phyloP scores from a whole-genome alignment of 37 sponge, comb jelly and placozoan species.

The Chondrilla cf. caribensis region DNA sequence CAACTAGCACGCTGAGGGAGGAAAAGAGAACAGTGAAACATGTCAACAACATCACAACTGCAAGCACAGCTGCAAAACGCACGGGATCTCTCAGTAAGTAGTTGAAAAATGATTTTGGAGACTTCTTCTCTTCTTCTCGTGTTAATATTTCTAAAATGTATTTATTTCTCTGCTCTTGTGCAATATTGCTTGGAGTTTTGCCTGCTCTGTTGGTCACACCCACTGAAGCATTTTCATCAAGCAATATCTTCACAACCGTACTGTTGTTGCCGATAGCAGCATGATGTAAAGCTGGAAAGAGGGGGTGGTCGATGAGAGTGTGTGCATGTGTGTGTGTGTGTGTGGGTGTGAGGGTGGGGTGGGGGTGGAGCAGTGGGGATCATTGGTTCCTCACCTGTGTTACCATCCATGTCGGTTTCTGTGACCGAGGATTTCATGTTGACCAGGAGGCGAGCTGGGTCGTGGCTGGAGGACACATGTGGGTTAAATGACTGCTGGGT shows the following conservation, averaged over 20 bases:
- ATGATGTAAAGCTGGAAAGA: slow-evolving; percentile 5
- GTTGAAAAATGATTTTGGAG: background rate
- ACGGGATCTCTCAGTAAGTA: background rate
- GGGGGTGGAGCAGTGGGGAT: no score
- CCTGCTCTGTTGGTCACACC: slow-evolving; percentile 29
- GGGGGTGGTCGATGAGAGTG: background rate
- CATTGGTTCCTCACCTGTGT: slow-evolving; percentile 26
- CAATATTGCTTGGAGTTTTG: slow-evolving; percentile 60
- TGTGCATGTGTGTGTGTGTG: no score
- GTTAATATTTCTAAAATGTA: slow-evolving; percentile 35
- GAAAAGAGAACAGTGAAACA: background rate
- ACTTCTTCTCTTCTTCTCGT: slow-evolving; percentile 12
- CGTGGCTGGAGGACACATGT: slow-evolving; percentile 42
- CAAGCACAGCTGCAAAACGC: background rate
- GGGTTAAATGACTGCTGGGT: no score
- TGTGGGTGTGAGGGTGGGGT: no score
- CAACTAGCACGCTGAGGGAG: slow-evolving; percentile 56
- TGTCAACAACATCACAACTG: background rate
- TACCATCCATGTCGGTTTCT: slow-evolving; percentile 53
- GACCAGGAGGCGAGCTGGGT: slow-evolving; percentile 69
- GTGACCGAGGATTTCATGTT: slow-evolving; percentile 65
- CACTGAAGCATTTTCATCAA: slow-evolving; percentile 43
- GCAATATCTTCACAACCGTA: slow-evolving; percentile 27
- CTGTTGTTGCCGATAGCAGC: slow-evolving; percentile 48
- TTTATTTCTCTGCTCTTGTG: slow-evolving; percentile 58